Evolutionary conservation across 2,888 invertebrate genomes (phyloP), one percentile per base, ranked within the genome.

Genomic region (Halictus quadricinctus): DNA sequence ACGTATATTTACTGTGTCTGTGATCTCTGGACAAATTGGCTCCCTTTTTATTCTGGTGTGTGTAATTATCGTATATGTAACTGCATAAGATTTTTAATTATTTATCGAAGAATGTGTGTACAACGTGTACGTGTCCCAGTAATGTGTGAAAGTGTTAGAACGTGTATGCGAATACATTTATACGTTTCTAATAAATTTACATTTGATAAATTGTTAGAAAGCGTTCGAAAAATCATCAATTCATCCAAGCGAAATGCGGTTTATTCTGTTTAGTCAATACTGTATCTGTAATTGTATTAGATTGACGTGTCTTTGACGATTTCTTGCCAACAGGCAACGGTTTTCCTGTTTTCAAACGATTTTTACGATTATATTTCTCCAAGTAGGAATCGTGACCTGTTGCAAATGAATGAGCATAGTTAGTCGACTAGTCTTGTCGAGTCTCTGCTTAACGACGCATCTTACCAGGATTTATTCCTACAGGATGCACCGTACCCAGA

Each of bases 391-490:
- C 93, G 77, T 95, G 95, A 54, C 95, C 95, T 94, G 77, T 76
- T 18, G 54, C 54, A 81, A 74, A 84, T 75, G 41, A 80, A 80
- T 21, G 74, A 54, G 15, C 7, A 36, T 79, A 84, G 74, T 74
- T 58, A 80, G 48, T 66, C 15, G 6, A 69, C 36, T 36, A 64
- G 29, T 36, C 48, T 43, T 70, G 18, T 54, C 18, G 66, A 54
- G 48, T 72, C 48, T 36, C 66, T 41, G 46, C 54, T 29, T 69
- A 69, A 41, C 7, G 60, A 36, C 21, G 18, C 36, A n/a, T 95
- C 91, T 96, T 96, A 74, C 97, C 97, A 0, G 97, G 97, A 95
- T 97, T 97, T 80, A 96, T 94, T 4, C 97, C 97, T 0, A 97
- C 95, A 0, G 94, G 93, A n/a, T 95, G 93, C 0, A 96, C 94